phyloP scores from a whole-genome alignment of 2,113 vertebrate species.

The Pogona vitticeps region DNA sequence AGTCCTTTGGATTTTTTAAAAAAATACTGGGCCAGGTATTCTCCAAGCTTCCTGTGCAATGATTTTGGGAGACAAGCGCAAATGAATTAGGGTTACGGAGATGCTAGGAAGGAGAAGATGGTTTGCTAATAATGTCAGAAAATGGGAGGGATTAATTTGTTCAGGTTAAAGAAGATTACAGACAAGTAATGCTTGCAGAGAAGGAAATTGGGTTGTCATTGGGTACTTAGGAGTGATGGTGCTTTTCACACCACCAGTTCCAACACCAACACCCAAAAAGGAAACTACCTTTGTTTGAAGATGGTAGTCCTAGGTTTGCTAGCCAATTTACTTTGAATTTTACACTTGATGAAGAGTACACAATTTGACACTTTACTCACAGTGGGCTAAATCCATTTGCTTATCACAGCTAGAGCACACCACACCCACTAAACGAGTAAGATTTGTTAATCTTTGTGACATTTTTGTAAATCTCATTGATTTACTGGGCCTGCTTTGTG shows the following conservation, averaged over 20 bases:
- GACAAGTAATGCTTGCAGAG: neutral
- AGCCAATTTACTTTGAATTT: neutral
- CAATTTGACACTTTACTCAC: neutral
- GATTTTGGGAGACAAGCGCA: constrained; percentile 27
- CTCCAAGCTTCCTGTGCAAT: neutral
- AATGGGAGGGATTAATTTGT: neutral
- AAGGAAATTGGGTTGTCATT: neutral
- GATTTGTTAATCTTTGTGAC: too few relatives aligned
- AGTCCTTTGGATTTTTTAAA: neutral
- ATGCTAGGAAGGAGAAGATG: constrained; percentile 24
- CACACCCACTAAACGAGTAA: too few relatives aligned
- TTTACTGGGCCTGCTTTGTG: too few relatives aligned
- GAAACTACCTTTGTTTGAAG: neutral
- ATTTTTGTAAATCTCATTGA: too few relatives aligned
- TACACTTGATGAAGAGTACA: neutral
- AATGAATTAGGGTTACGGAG: constrained; percentile 16
- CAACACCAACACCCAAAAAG: neutral
- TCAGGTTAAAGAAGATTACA: neutral
- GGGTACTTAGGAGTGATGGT: neutral
- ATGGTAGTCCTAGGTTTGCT: neutral
- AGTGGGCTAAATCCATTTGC: neutral
- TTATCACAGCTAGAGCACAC: too few relatives aligned
- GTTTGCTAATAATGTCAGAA: neutral
- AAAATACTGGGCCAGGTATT: accelerated
- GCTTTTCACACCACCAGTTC: neutral